Evolutionary conservation across 1,140 invertebrate species (phyloP).

Genomic region (Charaxes varanes): DNA sequence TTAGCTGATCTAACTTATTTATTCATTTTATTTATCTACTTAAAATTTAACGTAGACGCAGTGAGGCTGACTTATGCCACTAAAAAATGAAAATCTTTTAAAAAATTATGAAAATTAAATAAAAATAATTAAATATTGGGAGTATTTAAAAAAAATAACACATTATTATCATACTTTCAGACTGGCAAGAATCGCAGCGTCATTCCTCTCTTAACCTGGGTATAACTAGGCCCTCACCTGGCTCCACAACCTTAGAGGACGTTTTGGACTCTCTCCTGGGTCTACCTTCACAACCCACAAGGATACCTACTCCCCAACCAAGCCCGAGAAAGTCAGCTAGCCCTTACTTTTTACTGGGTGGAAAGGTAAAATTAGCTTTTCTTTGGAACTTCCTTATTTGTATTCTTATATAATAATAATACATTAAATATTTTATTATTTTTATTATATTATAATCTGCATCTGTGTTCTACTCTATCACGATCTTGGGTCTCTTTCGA

Average conservation of each 20-base stretch:
- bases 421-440: no score
- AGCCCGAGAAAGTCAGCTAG: slow-evolving; percentile 79
- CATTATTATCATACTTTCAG: slow-evolving; percentile 35
- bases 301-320: slow-evolving; percentile 75
- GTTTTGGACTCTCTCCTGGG: slow-evolving; percentile 93
- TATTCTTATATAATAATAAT: no score
- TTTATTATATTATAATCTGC: no score
- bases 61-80: no score
- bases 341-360: slow-evolving; percentile 78
- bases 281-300: slow-evolving; percentile 82
- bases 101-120: no score
- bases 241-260: slow-evolving; percentile 92
- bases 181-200: slow-evolving; percentile 64
- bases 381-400: no score
- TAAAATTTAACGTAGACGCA: no score
- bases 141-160: slow-evolving; percentile 7
- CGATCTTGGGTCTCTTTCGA: no score
- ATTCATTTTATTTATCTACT: no score
- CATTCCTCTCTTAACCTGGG: slow-evolving; percentile 54
- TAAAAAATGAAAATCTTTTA: no score
- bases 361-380: slow-evolving; percentile 75
- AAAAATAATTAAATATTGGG: not conserved
- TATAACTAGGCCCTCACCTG: slow-evolving; percentile 77
- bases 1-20: no score
- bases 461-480: no score